Base-by-base conservation (phyloP, 1,140 invertebrate species). In the Branchinecta lindahli region DNA sequence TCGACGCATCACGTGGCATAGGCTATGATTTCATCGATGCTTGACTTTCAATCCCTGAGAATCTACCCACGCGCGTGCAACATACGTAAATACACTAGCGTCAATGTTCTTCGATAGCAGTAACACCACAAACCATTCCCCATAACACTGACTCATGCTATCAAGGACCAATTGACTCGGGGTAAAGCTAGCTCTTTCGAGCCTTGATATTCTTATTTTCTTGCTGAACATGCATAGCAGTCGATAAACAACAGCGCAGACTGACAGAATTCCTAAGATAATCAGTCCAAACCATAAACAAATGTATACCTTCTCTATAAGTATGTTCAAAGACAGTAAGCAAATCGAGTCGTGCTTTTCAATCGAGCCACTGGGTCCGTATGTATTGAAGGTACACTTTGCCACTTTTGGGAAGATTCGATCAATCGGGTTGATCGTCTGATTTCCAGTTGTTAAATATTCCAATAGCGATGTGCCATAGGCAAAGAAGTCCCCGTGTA, bases 381-480 rank as follows among this genome's bases (percentile, higher is more conserved):
- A 72, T 46, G 44, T 21, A 8, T 8, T 15, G 15, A 71, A 15
- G 7, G 71, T 66, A 66, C 71, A 72, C 47, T 72, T 72, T 18
- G 71, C 69, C 69, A 72, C 66, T 52, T 70, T 68, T 20, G 70
- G 70, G 44, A 71, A 71, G 12, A 71, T 45, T 15, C n/a, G 10
- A 8, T 68, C 66, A 44, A 71, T 68, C 15, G 70, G 70, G 44
- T 71, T 33, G 33, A 33, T 33, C 33, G 33, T 33, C 33, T 33
- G 33, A 33, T 33, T 33, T 33, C 33, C 33, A 33, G 33, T 33
- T 3, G 33, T 5, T 33, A 33, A 33, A 33, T 33, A 33, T 33
- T 33, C 33, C 33, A 33, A 33, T 5, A 33, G 33, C 33, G 33
- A 33, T 33, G 33, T 33, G 33, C 33, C 33, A 33, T 33, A 33